Evolutionary conservation across 2,888 invertebrate species (phyloP).

Genomic region (Sepioteuthis lessoniana): DNA sequence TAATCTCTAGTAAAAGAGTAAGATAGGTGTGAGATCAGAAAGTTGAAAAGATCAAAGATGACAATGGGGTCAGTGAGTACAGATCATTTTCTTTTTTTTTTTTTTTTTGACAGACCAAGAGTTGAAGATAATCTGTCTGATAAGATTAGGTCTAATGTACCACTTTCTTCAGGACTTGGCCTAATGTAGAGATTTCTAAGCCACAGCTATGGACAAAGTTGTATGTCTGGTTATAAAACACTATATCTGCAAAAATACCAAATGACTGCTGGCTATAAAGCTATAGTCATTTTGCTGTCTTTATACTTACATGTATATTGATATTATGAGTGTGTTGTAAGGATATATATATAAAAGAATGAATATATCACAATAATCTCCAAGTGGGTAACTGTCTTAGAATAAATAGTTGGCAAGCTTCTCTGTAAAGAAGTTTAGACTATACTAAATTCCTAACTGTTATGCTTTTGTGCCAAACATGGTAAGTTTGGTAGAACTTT

Average conservation of each 20-base stretch:
- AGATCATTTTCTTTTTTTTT: background rate
- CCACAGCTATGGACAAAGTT: background rate
- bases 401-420: too few species aligned
- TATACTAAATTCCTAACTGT: too few species aligned
- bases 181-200: background rate
- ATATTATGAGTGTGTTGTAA: too few species aligned
- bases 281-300: too few species aligned
- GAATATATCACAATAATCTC: too few species aligned
- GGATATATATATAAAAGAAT: too few species aligned
- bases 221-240: background rate
- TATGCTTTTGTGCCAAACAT: too few species aligned
- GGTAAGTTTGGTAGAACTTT: too few species aligned
- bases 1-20: background rate
- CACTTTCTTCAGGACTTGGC: background rate
- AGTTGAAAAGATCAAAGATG: background rate
- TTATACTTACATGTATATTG: too few species aligned
- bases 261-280: background rate
- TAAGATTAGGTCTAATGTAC: background rate
- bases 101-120: background rate
- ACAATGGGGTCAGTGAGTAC: background rate
- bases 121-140: slow-evolving; percentile 8
- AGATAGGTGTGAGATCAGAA: background rate
- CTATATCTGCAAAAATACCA: background rate
- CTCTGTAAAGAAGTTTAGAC: too few species aligned
- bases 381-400: too few species aligned